These are phyloP conservation scores for Callipepla squamata DNA, from an alignment of 2,113 vertebrate species.

Conservation along the genomic window DNA sequence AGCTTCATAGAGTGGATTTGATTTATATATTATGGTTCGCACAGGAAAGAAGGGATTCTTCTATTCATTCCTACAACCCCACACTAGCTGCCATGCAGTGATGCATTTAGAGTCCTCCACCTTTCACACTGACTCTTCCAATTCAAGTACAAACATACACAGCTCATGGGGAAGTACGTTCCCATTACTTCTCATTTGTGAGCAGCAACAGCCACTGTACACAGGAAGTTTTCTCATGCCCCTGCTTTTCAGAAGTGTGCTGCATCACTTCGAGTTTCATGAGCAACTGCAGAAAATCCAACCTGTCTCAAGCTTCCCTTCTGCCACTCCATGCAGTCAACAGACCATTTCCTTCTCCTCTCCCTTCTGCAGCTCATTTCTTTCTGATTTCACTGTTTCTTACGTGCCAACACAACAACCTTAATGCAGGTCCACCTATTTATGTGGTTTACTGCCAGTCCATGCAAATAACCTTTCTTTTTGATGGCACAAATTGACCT, in stretches of 20 bases:
- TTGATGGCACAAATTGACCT: not conserved
- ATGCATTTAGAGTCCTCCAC: not conserved
- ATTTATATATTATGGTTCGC: not conserved
- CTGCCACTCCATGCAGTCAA: not conserved
- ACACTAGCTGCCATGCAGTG: not conserved
- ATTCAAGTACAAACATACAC: not conserved
- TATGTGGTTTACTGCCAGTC: fast-evolving
- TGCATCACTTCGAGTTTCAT: not conserved
- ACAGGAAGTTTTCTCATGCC: fast-evolving
- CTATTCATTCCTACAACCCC: not conserved
- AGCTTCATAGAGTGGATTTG: not conserved
- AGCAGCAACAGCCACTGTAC: fast-evolving
- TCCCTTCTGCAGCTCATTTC: not conserved
- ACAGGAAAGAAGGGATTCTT: not conserved
- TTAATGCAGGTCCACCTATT: not conserved
- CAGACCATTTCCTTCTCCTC: not conserved
- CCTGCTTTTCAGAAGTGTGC: not conserved
- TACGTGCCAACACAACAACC: not conserved
- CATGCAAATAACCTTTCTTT: not conserved
- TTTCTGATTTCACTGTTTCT: not conserved
- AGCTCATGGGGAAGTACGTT: not conserved
- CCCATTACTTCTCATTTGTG: not conserved
- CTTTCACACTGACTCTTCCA: not conserved
- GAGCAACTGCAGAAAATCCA: not conserved
- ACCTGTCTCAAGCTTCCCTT: not conserved